phyloP scores from a whole-genome alignment of 2,113 vertebrate species.

The Syrmaticus mikado region DNA sequence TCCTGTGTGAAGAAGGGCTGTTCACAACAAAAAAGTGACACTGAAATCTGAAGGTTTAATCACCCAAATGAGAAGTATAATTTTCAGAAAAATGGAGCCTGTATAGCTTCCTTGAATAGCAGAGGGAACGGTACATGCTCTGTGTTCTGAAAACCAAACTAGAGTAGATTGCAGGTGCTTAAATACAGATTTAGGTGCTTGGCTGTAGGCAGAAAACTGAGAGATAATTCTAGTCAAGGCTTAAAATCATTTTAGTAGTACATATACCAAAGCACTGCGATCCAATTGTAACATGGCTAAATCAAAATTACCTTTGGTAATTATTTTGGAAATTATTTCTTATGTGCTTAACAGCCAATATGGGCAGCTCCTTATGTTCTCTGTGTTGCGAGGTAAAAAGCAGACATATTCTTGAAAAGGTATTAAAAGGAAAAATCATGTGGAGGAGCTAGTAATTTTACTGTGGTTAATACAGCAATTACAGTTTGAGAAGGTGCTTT shows the following conservation, averaged over 20 bases:
- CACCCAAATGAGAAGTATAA: not conserved
- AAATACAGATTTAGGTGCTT: constrained; percentile 24
- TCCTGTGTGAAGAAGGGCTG: not conserved
- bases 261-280: not conserved
- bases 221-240: constrained; percentile 4
- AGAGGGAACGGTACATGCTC: constrained; percentile 19
- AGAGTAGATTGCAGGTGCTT: constrained; percentile 27
- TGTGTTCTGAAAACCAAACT: constrained; percentile 30
- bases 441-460: not conserved
- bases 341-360: not conserved
- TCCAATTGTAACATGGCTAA: not conserved
- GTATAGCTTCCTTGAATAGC: constrained; percentile 12
- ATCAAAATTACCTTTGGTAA: constrained; percentile 33
- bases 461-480: not conserved
- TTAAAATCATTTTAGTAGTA: constrained; percentile 5
- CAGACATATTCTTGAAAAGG: constrained; percentile 8
- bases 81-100: constrained; percentile 29
- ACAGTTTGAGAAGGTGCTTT: not conserved
- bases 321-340: constrained; percentile 27
- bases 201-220: not conserved
- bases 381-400: not conserved
- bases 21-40: not conserved
- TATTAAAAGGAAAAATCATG: constrained; percentile 25
- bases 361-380: not conserved
- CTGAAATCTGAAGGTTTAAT: not conserved